Percentiles rank a stretch among this genome's conserved stretches.
These are phyloP conservation scores for Dolichoris vasculosae DNA, from an alignment of 1,140 invertebrate species.

Conservation along the genomic window DNA sequence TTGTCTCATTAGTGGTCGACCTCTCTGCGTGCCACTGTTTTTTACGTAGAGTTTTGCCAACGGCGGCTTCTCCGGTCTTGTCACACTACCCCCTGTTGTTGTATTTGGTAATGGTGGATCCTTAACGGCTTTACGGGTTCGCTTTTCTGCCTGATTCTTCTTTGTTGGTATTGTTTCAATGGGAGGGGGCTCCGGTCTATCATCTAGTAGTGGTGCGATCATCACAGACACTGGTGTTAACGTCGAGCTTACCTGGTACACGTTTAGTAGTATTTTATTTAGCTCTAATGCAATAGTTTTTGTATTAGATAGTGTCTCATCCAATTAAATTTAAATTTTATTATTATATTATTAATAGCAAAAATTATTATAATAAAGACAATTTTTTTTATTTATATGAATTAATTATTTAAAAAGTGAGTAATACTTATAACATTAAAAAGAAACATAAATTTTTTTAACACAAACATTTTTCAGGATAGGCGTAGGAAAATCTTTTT, in stretches of 20 bases:
- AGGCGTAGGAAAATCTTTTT: no score
- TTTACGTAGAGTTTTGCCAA: constrained; percentile 86
- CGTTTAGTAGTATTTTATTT: neutral
- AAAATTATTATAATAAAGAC: no score
- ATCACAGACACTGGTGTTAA: constrained; percentile 68
- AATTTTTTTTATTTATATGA: no score
- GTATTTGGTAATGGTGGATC: constrained; percentile 53
- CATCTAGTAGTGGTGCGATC: constrained; percentile 72
- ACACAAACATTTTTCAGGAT: no score
- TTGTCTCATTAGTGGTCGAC: constrained; percentile 80
- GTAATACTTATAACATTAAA: no score
- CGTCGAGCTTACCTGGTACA: constrained; percentile 32
- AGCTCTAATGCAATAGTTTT: neutral
- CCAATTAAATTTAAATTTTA: no score
- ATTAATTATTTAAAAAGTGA: no score
- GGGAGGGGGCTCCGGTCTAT: constrained; percentile 89
- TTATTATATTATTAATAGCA: no score
- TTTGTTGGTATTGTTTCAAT: constrained; percentile 93
- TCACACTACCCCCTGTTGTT: neutral
- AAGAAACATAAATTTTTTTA: no score
- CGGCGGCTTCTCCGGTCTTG: constrained; percentile 70
- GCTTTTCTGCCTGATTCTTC: constrained; percentile 83
- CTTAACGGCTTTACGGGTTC: constrained; percentile 77
- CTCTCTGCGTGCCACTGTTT: constrained; percentile 81
- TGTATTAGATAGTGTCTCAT: no score